Evolutionary conservation across 2,113 vertebrate species (phyloP), one percentile per base, ranked within the genome.

Genomic region (Dolichallabes microphthalmus): DNA sequence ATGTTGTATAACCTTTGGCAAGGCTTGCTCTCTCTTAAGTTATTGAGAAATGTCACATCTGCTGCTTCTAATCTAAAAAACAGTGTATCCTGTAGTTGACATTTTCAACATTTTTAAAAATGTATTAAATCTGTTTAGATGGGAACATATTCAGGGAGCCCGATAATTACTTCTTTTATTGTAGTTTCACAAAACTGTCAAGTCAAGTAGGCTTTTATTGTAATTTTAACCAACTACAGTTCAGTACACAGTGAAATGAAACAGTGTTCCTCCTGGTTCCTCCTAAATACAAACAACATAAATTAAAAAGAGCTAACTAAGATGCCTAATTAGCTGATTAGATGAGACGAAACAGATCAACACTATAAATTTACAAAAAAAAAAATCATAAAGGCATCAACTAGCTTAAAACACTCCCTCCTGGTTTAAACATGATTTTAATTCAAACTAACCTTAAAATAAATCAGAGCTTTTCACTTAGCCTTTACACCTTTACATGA

Each of bases 1-100:
- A 71, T 71, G 85, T 88, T 84, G 69, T 77, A 55, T 52, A 86
- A 74, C 32, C 25, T 55, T 77, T 86, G 77, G 85, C 85, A 71
- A 32, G 71, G 27, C 71, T 71, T 7, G 0, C 13, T 30, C 35
- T 81, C 45, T 83, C 45, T 14, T 68, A 12, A 30, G 15, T 32
- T 82, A 52, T 60, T 71, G 53, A 82, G 69, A 86, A 52, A 84
- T 61, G 15, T 5, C 0, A 27, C 85, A 84, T 86, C 60, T 86
- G 76, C 71, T 86, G 39, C 30, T 58, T 83, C 57, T 74, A 35
- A 15, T 20, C 76, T 75, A 50, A 76, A 58, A 58, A 73, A 2
- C 27, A 57, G 4, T 35, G 10, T 77, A 22, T 35, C 11, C 30
- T 60, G 20, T 35, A 35, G 55, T 17, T 58, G 19, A 32, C 11